Conservation (phyloP, 2,113 vertebrate genomes). For the Myocastor coypus region DNA sequence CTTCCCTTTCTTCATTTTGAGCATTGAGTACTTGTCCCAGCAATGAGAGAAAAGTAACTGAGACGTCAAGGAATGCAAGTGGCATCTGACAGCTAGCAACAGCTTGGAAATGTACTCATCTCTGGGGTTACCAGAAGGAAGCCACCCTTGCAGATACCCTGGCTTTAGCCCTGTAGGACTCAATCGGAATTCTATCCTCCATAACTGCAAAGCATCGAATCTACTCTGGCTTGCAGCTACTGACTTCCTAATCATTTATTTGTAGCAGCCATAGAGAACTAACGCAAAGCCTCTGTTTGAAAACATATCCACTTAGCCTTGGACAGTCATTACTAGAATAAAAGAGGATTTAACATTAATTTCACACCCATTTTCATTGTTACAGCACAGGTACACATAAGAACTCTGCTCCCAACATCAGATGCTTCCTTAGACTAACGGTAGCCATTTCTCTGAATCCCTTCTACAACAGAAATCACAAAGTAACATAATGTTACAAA, state of each 20-base stretch:
- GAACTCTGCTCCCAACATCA: background rate
- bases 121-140: background rate
- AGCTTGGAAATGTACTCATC: background rate
- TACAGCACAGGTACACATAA: background rate
- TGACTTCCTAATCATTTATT: background rate
- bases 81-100: background rate
- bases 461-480: background rate
- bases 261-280: background rate
- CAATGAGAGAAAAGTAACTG: no score
- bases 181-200: background rate
- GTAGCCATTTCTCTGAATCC: background rate
- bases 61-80: background rate
- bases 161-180: background rate
- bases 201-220: background rate
- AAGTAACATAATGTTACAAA: background rate
- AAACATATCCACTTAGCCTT: background rate
- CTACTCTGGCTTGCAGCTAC: background rate
- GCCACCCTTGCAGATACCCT: rapidly evolving
- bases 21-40: no score
- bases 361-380: background rate
- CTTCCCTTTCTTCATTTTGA: no score
- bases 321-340: background rate
- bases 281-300: background rate
- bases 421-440: background rate
- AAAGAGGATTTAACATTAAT: background rate